These are phyloP conservation scores for Gonatopus flavifemur DNA, from an alignment of 1,140 invertebrate species.

Conservation along the genomic window DNA sequence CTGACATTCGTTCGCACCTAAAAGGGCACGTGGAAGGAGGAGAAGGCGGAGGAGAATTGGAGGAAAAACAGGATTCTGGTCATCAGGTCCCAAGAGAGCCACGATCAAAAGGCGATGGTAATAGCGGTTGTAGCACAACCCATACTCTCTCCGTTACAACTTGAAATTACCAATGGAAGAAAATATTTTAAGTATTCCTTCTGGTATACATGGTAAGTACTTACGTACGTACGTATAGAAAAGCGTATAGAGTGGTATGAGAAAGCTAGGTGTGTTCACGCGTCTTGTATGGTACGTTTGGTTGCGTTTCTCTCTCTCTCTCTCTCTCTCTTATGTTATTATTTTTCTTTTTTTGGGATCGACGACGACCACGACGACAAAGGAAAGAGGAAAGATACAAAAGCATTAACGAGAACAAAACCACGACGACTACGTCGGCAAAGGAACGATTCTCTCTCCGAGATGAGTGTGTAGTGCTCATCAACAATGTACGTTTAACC, in stretches of 20 bases:
- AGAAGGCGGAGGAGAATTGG: conserved; percentile 20
- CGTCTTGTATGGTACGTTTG: conserved; percentile 30
- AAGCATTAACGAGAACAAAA: no score
- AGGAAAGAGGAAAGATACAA: no score
- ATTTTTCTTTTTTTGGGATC: conserved; percentile 8
- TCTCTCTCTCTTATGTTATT: conserved; percentile 11
- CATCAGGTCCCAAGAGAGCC: conserved; percentile 34
- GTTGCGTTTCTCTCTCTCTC: conserved; percentile 23
- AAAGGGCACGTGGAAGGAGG: conserved; percentile 28
- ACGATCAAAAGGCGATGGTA: conserved; percentile 42
- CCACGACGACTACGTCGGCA: no score
- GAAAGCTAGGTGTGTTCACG: conserved; percentile 10
- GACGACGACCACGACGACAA: conserved; percentile 6
- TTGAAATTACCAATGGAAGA: conserved; percentile 14
- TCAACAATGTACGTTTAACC: no score
- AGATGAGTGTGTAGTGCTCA: no score
- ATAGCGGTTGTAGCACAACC: conserved; percentile 34
- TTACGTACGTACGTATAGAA: background rate
- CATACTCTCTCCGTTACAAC: conserved; percentile 32
- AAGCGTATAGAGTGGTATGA: background rate
- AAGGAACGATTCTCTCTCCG: no score
- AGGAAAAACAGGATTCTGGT: conserved; percentile 25
- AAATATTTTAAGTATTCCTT: background rate
- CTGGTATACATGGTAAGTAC: conserved; percentile 1
- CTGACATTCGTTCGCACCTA: conserved; percentile 30